phyloP scores from a whole-genome alignment of 1,140 invertebrate genomes.

The Cyrtorhinus lividipennis region DNA sequence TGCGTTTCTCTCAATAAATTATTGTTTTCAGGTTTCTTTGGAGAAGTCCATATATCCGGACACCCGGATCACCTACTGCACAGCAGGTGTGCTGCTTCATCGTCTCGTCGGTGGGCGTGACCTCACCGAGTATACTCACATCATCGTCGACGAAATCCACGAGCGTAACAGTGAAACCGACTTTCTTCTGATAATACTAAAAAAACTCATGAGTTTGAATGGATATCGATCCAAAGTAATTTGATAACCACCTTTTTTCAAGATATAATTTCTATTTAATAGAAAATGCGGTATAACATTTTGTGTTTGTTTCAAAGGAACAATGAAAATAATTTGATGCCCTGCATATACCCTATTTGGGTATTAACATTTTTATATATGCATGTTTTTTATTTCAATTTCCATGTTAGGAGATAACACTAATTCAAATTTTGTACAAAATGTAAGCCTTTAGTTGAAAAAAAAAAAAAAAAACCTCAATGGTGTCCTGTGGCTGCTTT shows the following conservation, averaged over 20 bases:
- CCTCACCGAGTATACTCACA: slow-evolving; percentile 58
- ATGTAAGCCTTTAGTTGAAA: too few relatives aligned
- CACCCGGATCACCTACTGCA: slow-evolving; percentile 74
- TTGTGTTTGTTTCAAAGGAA: neutral
- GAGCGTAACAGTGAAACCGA: slow-evolving; percentile 89
- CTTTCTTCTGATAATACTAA: slow-evolving; percentile 76
- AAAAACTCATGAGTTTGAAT: slow-evolving; percentile 59
- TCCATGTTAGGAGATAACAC: too few relatives aligned
- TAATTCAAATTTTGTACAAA: too few relatives aligned
- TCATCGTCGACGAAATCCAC: slow-evolving; percentile 91
- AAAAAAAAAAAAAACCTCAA: too few relatives aligned
- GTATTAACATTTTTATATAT: too few relatives aligned
- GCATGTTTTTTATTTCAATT: too few relatives aligned
- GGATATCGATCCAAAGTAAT: slow-evolving; percentile 39
- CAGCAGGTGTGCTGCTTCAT: slow-evolving; percentile 53
- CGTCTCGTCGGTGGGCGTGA: slow-evolving; percentile 39
- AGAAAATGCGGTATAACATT: too few relatives aligned
- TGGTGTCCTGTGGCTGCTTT: too few relatives aligned
- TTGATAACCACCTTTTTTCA: neutral
- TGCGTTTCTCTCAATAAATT: too few relatives aligned
- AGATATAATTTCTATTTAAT: neutral
- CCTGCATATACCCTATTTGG: too few relatives aligned
- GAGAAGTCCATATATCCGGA: slow-evolving; percentile 42
- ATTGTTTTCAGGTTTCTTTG: slow-evolving; percentile 53
- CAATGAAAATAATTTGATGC: neutral